Percentiles rank a stretch among this genome's conserved stretches.
Evolutionary conservation across 2,888 invertebrate species (phyloP).

Genomic region (Andrena bicolor): DNA sequence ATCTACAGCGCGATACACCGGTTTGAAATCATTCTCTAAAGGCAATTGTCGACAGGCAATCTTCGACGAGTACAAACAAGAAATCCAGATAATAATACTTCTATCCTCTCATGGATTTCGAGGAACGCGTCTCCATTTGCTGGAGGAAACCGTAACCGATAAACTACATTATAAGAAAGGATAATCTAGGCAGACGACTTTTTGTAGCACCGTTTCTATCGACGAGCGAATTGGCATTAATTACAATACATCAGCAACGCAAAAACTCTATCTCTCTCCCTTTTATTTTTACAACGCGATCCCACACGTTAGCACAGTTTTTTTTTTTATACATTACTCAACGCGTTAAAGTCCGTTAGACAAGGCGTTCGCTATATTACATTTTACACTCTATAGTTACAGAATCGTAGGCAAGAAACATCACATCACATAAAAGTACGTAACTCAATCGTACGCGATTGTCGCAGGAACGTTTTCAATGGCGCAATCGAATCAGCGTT

Average conservation of each 20-base stretch:
- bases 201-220: slow-evolving; percentile 38
- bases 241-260: slow-evolving; percentile 17
- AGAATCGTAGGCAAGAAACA: slow-evolving; percentile 41
- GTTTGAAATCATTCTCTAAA: slow-evolving; percentile 22
- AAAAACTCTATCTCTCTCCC: not conserved
- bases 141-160: not conserved
- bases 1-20: slow-evolving; percentile 8
- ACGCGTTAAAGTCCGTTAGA: not conserved
- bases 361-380: slow-evolving; percentile 39
- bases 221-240: slow-evolving; percentile 12
- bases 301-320: not conserved
- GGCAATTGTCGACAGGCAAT: slow-evolving; percentile 13
- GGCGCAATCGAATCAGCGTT: slow-evolving; percentile 25
- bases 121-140: not conserved
- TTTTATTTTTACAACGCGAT: slow-evolving; percentile 33
- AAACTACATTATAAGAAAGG: slow-evolving; percentile 3
- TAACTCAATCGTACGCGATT: slow-evolving; percentile 36
- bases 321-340: slow-evolving; percentile 35
- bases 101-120: slow-evolving; percentile 24
- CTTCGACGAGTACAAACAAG: slow-evolving; percentile 18
- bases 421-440: slow-evolving; percentile 38
- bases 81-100: slow-evolving; percentile 20
- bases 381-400: slow-evolving; percentile 35
- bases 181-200: slow-evolving; percentile 14
- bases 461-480: slow-evolving; percentile 57